Base-by-base conservation (phyloP, 2,888 invertebrate species). In the Spisula subtruncata region DNA sequence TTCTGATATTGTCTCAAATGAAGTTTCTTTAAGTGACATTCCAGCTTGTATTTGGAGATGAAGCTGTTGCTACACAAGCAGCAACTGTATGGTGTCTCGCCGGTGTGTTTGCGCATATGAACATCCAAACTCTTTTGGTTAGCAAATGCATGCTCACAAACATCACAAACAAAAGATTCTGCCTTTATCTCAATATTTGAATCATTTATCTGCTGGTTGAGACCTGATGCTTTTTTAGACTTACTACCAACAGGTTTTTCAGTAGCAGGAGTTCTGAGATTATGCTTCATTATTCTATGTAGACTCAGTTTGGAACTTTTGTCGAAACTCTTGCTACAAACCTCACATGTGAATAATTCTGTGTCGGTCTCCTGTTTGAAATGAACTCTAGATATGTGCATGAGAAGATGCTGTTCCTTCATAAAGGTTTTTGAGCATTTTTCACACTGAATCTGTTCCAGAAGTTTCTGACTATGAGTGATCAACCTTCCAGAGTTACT, bases 401-500 rank as follows among this genome's bases (percentile, higher is more conserved):
- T 79, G 0, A 75, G 66, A 20, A 91, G 80, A 56, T 79, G 60
- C 16, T 32, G 71, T 81, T 86, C 89, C 32, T 82, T 56, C 54
- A 85, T 25, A 75, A 91, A 91, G 20, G 48, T 81, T 75, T 91
- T 91, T 18, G 51, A 79, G 48, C 89, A 89, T 41, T 89, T 56
- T 16, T 85, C 79, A 84, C 91, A 91, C 20, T 85, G 66, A 20
- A 90, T 83, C 75, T 84, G 71, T 35, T 90, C 90, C 5, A 46
- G 75, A 12, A 86, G 41, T 81, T 88, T 90, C 25, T 66, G 60
- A 14, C 86, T 85, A 71, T 86, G 81, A n/a, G 86, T 90, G 41
- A 90, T 88, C 41, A 86, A 8, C 75, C 90, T 66, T n/a, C 90
- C 90, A 75, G 88, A 86, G 25, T 83, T 83, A 83, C 90, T 90